phyloP scores from a whole-genome alignment of 2,888 invertebrate species.

The Diabrotica balteata region DNA sequence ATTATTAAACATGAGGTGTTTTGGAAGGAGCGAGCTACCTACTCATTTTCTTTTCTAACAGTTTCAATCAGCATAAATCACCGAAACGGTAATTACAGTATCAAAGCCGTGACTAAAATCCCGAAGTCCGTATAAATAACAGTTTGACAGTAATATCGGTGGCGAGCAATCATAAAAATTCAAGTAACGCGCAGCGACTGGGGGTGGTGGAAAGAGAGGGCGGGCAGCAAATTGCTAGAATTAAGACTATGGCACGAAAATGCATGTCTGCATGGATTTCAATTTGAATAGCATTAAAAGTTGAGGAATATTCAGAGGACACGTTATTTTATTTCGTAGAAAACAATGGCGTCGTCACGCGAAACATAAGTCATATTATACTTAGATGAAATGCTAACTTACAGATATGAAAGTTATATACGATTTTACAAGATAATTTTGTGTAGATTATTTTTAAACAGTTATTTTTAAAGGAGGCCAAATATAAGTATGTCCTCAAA shows the following conservation, averaged over 20 bases:
- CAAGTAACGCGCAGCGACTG: conserved; percentile 28
- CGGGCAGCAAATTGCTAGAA: conserved; percentile 45
- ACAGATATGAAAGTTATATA: no score
- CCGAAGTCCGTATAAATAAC: conserved; percentile 27
- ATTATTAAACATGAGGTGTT: background rate
- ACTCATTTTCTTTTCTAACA: conserved; percentile 21
- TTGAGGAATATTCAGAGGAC: conserved; percentile 25
- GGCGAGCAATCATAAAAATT: conserved; percentile 32
- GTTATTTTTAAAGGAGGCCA: no score
- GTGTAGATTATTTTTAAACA: no score
- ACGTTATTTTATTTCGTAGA: conserved; percentile 15
- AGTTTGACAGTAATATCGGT: conserved; percentile 34
- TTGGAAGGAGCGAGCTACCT: conserved; percentile 4
- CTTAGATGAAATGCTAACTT: no score
- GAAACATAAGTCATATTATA: background rate
- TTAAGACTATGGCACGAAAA: conserved; percentile 39
- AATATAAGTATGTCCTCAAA: no score
- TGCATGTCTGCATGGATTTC: conserved; percentile 40
- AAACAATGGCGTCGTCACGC: conserved; percentile 9
- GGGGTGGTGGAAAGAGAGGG: conserved; percentile 41
- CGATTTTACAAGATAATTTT: no score
- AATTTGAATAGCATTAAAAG: conserved; percentile 41
- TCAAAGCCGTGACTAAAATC: conserved; percentile 29
- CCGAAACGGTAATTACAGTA: conserved; percentile 25
- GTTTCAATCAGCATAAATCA: conserved; percentile 27